Conservation (phyloP, 2,888 invertebrate species). For the Ashinkailepas kermadecensis region DNA sequence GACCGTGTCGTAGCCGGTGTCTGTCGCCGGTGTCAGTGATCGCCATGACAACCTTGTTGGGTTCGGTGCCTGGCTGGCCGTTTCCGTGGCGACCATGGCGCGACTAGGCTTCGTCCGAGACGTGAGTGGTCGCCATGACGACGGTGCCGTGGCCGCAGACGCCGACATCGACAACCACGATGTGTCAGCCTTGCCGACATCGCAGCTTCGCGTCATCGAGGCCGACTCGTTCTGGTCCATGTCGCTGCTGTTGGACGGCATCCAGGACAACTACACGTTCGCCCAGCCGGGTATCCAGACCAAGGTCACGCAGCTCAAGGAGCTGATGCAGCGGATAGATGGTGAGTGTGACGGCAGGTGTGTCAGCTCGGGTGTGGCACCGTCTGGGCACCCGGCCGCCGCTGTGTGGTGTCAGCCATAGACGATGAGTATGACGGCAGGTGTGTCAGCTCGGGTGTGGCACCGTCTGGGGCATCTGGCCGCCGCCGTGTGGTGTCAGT, state of each 20-base stretch:
- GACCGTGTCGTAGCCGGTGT: too few species aligned
- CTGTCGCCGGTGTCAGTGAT: too few species aligned
- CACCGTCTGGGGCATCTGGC: too few species aligned
- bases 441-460: slow-evolving; percentile 42
- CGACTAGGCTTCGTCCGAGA: too few species aligned
- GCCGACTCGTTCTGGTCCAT: slow-evolving; percentile 99
- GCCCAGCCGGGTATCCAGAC: slow-evolving; percentile 98
- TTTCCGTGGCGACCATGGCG: too few species aligned
- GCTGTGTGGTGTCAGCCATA: background rate
- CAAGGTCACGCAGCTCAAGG: slow-evolving; percentile 92
- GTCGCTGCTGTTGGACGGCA: slow-evolving; percentile 93
- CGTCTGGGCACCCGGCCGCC: background rate
- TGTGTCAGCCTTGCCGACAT: slow-evolving; percentile 66
- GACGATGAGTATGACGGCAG: too few species aligned
- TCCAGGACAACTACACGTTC: slow-evolving; percentile 99
- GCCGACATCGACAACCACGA: slow-evolving; percentile 82
- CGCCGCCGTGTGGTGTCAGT: too few species aligned
- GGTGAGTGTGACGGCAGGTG: slow-evolving; percentile 46
- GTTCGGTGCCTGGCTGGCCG: too few species aligned
- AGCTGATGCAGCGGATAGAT: slow-evolving; percentile 91
- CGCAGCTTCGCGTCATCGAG: slow-evolving; percentile 78
- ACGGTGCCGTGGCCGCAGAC: slow-evolving; percentile 42
- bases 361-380: too few species aligned
- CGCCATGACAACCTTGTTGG: too few species aligned
- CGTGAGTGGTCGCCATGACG: too few species aligned